These are phyloP conservation scores for Apis cerana DNA, from an alignment of 1,140 invertebrate genomes.

Conservation along the genomic window DNA sequence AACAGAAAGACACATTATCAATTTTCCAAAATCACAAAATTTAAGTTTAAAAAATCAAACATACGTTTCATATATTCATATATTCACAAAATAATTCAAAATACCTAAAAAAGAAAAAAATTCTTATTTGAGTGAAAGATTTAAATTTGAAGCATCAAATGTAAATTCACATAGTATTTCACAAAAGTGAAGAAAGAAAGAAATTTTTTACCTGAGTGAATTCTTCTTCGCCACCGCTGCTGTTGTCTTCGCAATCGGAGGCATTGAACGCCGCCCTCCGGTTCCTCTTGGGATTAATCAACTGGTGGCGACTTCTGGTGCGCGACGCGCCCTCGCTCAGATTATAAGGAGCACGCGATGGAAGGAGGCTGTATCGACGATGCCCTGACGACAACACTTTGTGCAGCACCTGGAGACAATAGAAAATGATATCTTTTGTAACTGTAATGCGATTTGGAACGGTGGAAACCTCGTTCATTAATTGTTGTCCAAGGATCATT, in stretches of 20 bases:
- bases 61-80: too few species aligned
- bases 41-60: too few species aligned
- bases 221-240: conserved; percentile 80
- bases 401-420: conserved; percentile 74
- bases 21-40: too few species aligned
- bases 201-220: conserved; percentile 72
- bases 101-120: too few species aligned
- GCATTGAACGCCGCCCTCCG: conserved; percentile 73
- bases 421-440: conserved; percentile 35
- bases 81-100: too few species aligned
- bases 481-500: neutral
- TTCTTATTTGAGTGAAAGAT: too few species aligned
- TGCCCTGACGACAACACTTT: conserved; percentile 72
- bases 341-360: conserved; percentile 75
- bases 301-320: conserved; percentile 73
- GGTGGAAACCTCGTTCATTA: neutral
- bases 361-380: conserved; percentile 69
- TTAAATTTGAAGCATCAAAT: too few species aligned
- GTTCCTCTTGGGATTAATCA: conserved; percentile 74
- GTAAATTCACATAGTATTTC: too few species aligned
- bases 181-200: neutral
- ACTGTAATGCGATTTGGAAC: conserved; percentile 22
- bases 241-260: conserved; percentile 81
- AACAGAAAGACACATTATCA: too few species aligned
- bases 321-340: conserved; percentile 71